phyloP scores from a whole-genome alignment of 2,797 vertebrate species.

The Falco concolor region DNA sequence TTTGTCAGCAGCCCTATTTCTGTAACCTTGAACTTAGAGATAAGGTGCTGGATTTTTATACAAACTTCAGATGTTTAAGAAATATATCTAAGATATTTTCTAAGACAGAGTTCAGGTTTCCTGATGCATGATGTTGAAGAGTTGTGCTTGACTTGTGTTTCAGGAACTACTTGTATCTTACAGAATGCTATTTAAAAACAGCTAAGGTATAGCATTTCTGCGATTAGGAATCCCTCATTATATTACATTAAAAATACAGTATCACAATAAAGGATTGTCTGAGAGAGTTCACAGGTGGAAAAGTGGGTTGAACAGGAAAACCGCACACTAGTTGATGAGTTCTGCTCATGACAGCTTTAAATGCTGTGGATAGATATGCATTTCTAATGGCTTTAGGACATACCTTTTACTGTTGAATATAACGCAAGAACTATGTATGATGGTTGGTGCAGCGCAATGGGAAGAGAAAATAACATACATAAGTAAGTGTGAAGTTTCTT shows the following conservation, averaged over 20 bases:
- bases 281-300: not conserved
- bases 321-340: not conserved
- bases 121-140: not conserved
- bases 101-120: not conserved
- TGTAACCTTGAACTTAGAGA: not conserved
- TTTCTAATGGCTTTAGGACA: not conserved
- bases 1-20: not conserved
- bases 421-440: not conserved
- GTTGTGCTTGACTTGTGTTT: not conserved
- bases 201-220: not conserved
- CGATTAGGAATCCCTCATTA: not conserved
- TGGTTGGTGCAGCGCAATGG: not conserved
- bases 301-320: not conserved
- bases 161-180: not conserved
- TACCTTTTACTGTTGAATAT: not conserved
- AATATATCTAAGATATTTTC: not conserved
- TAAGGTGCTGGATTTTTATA: not conserved
- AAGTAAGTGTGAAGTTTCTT: not conserved
- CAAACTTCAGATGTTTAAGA: not conserved
- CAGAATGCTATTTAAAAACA: not conserved
- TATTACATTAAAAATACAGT: not conserved
- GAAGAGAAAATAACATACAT: not conserved
- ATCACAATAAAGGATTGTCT: not conserved
- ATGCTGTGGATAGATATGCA: not conserved
- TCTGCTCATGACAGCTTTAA: not conserved